phyloP scores from a whole-genome alignment of 2,797 vertebrate genomes.

The Rhabdomys pumilio region DNA sequence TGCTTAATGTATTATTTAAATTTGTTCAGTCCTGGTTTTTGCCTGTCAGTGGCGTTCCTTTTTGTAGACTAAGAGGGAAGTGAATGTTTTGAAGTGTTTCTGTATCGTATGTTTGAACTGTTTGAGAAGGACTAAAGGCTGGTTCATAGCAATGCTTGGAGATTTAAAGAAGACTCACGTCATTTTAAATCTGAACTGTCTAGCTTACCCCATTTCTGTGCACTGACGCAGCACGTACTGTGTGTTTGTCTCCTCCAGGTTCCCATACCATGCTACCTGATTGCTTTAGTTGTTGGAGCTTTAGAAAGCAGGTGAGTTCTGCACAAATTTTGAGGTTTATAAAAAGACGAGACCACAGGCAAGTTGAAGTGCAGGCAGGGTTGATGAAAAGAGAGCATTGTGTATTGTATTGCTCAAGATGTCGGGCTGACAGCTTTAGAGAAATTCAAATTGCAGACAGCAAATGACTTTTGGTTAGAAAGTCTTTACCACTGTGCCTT shows the following conservation, averaged over 20 bases:
- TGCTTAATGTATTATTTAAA: not conserved
- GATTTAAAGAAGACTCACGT: constrained; percentile 6
- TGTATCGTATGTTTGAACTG: not conserved
- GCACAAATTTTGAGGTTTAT: not conserved
- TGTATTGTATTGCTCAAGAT: not conserved
- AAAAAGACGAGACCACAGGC: constrained; percentile 14
- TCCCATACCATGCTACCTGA: constrained; percentile 96
- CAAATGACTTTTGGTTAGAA: constrained; percentile 40
- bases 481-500: not conserved
- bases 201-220: not conserved
- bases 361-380: not conserved
- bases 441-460: constrained; percentile 16
- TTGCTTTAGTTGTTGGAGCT: constrained; percentile 96
- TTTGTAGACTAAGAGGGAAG: constrained; percentile 19
- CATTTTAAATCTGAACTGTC: not conserved
- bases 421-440: not conserved
- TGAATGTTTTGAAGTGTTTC: constrained; percentile 36
- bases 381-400: not conserved
- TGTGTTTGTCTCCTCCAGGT: constrained; percentile 90
- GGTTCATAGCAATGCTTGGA: not conserved
- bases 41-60: not conserved
- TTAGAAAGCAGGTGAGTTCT: constrained; percentile 96
- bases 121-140: constrained; percentile 15
- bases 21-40: not conserved
- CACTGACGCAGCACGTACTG: not conserved